Evolutionary conservation across 1,140 invertebrate species (phyloP).

Genomic region (Hetaerina americana): DNA sequence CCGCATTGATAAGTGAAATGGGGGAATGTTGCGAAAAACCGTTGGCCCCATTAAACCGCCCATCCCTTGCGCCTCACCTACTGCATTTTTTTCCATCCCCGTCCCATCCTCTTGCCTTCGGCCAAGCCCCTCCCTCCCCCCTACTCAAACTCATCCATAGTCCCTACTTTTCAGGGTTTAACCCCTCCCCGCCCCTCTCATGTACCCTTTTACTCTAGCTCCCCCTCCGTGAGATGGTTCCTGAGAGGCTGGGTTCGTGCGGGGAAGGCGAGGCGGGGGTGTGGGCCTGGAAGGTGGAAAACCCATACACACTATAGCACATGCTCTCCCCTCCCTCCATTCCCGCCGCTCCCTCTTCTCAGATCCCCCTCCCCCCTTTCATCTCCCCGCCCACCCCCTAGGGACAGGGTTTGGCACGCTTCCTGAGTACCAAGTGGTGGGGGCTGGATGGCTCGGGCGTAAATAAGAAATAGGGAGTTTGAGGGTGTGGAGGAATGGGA

Average conservation of each 20-base stretch:
- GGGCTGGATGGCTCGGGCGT: background rate
- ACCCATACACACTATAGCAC: no score
- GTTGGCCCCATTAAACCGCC: background rate
- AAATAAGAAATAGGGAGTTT: background rate
- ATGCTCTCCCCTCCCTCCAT: no score
- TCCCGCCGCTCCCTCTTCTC: no score
- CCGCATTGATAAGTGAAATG: background rate
- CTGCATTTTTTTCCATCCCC: background rate
- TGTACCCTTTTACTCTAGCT: background rate
- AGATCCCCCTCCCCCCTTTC: no score
- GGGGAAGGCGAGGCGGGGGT: no score
- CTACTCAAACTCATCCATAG: background rate
- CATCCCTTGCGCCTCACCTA: no score
- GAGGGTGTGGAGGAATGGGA: background rate
- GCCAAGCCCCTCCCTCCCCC: no score
- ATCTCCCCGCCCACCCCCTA: no score
- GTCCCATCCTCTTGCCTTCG: no score
- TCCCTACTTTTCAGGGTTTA: no score
- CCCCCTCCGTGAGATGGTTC: background rate
- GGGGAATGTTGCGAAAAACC: background rate
- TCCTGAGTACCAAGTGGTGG: background rate
- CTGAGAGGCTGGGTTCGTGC: background rate
- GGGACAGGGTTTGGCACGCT: background rate
- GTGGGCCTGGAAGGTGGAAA: no score
- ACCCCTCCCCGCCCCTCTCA: background rate